phyloP scores from a whole-genome alignment of 2,888 invertebrate genomes.

The Melinaea marsaeus region DNA sequence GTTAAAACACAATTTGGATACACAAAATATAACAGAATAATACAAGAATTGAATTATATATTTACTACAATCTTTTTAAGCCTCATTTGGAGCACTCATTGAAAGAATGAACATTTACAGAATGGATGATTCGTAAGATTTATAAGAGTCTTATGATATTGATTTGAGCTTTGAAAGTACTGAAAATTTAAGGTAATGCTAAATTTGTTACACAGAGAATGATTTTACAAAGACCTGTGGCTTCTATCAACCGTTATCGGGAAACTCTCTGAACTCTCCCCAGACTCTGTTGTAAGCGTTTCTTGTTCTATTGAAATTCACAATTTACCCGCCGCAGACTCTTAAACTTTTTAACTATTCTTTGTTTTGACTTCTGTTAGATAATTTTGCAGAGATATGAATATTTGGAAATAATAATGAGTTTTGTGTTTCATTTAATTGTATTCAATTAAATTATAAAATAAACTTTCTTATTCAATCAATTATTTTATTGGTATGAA shows the following conservation, averaged over 20 bases:
- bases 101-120: not conserved
- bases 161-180: not conserved
- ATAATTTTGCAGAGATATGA: not conserved
- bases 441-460: not conserved
- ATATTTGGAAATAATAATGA: not conserved
- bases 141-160: not conserved
- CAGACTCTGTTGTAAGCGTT: constrained; percentile 12
- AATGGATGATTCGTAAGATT: not conserved
- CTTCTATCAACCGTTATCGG: constrained; percentile 11
- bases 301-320: constrained; percentile 14
- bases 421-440: not conserved
- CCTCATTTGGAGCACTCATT: no score
- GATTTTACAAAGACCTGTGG: constrained; percentile 12
- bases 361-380: not conserved
- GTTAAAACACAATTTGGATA: no score
- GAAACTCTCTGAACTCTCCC: constrained; percentile 14
- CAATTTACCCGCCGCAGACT: constrained; percentile 7
- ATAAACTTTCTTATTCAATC: no score
- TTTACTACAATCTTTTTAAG: no score
- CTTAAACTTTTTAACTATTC: constrained; percentile 2
- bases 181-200: constrained; percentile 8
- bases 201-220: constrained; percentile 1
- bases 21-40: no score
- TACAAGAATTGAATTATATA: no score
- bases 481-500: no score